phyloP scores from a whole-genome alignment of 2,797 vertebrate species.

The Alosa sapidissima region DNA sequence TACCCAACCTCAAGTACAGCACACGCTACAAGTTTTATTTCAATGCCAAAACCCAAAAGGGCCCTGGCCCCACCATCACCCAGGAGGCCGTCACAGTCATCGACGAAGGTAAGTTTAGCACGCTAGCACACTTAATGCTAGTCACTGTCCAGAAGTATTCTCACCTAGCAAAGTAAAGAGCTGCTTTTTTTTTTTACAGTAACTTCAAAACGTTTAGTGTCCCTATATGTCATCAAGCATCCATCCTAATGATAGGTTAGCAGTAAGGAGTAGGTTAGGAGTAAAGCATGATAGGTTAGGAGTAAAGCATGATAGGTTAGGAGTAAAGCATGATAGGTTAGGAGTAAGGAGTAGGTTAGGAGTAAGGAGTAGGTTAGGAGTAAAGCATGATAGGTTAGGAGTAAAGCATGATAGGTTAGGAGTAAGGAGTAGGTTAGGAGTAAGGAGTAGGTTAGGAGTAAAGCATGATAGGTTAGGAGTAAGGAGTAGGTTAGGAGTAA shows the following conservation, averaged over 20 bases:
- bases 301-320: too few species aligned
- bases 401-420: too few species aligned
- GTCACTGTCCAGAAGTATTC: background rate
- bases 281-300: too few species aligned
- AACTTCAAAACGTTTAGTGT: background rate
- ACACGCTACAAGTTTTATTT: conserved; percentile 98
- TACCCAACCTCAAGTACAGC: conserved; percentile 91
- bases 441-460: too few species aligned
- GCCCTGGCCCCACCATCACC: conserved; percentile 84
- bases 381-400: too few species aligned
- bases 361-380: too few species aligned
- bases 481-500: too few species aligned
- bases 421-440: too few species aligned
- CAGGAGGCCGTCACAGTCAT: conserved; percentile 87
- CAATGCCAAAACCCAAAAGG: conserved; percentile 84
- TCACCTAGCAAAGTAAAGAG: background rate
- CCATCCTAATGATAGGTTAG: background rate
- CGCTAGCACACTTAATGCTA: background rate
- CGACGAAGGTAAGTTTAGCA: conserved; percentile 88
- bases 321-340: too few species aligned
- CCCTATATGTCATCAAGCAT: background rate
- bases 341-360: too few species aligned
- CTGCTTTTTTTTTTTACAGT: background rate
- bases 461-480: too few species aligned
- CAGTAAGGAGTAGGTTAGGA: background rate